Conservation (phyloP, 53 echinoderm and acorn worm species). For the Apostichopus leukothele region DNA sequence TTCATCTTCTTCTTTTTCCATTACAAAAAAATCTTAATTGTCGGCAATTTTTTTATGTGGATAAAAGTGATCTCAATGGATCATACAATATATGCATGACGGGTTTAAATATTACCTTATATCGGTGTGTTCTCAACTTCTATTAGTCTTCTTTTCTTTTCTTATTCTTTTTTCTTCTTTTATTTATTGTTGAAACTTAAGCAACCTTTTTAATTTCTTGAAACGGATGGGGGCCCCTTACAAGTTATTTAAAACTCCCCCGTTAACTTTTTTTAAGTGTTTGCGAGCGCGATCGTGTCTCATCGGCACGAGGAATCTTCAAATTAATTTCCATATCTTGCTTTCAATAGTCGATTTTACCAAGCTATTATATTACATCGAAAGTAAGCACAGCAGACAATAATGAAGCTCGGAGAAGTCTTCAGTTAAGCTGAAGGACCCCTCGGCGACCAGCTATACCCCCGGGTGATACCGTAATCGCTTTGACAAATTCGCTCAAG, state of each 20-base stretch:
- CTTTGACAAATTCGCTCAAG: constrained; percentile 34
- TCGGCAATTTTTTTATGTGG: not conserved
- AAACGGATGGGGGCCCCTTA: constrained; percentile 24
- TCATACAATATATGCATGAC: constrained; percentile 5
- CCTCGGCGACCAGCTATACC: constrained; percentile 40
- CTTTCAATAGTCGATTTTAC: constrained; percentile 41
- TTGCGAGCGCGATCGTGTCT: constrained; percentile 27
- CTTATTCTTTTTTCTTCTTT: not conserved
- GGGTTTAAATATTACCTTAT: not conserved
- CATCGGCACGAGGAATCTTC: constrained; percentile 12
- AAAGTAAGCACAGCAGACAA: constrained; percentile 35
- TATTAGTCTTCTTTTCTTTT: not conserved
- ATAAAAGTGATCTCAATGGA: not conserved
- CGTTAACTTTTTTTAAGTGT: constrained; percentile 38
- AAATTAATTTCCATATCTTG: constrained; percentile 46
- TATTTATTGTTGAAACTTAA: not conserved
- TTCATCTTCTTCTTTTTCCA: no score
- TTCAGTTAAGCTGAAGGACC: constrained; percentile 36
- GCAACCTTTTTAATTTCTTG: constrained; percentile 11
- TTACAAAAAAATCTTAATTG: not conserved
- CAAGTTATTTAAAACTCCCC: constrained; percentile 29
- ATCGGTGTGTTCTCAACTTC: not conserved
- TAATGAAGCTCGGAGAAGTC: constrained; percentile 21
- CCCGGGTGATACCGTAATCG: constrained; percentile 38
- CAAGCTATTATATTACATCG: constrained; percentile 43